A percentile compares a stretch with the other conserved stretches of the same genome.
Evolutionary conservation across 2,888 invertebrate species (phyloP).

Genomic region (Priocnemis perturbator): DNA sequence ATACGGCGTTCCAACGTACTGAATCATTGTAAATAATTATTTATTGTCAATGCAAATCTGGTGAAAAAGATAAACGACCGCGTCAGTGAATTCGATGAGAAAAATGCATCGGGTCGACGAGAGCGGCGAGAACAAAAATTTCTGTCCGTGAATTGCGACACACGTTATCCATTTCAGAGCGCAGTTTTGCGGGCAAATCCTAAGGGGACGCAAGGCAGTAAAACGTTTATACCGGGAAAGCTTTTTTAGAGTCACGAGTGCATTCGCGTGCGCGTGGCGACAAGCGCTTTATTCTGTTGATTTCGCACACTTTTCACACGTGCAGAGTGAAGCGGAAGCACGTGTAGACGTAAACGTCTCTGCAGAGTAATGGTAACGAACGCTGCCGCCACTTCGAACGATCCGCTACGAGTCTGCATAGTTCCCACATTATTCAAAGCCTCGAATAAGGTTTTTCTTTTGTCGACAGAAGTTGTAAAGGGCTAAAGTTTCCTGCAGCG

Average conservation of each 20-base stretch:
- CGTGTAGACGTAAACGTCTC: conserved; percentile 5
- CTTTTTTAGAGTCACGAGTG: conserved; percentile 40
- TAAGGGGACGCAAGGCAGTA: conserved; percentile 36
- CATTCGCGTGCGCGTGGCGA: conserved; percentile 30
- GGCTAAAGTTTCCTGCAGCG: no score
- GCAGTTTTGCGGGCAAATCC: conserved; percentile 37
- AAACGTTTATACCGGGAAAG: conserved; percentile 47
- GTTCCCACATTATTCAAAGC: no score
- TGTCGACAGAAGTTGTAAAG: no score
- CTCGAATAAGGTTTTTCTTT: no score
- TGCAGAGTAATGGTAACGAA: not conserved
- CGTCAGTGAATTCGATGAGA: not conserved
- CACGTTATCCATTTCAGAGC: conserved; percentile 34
- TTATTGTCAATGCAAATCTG: no score
- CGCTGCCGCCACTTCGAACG: conserved; percentile 2
- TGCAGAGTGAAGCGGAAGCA: conserved; percentile 11
- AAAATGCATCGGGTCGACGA: conserved; percentile 27
- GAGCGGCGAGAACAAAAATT: conserved; percentile 43
- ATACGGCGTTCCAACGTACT: no score
- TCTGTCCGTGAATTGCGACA: conserved; percentile 36
- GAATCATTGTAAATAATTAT: no score
- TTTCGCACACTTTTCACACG: conserved; percentile 49
- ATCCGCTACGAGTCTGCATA: not conserved
- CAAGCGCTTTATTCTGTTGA: conserved; percentile 53
- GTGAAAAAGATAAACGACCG: not conserved